Conservation (phyloP, 2,888 invertebrate genomes). For the Trissolcus japonicus region DNA sequence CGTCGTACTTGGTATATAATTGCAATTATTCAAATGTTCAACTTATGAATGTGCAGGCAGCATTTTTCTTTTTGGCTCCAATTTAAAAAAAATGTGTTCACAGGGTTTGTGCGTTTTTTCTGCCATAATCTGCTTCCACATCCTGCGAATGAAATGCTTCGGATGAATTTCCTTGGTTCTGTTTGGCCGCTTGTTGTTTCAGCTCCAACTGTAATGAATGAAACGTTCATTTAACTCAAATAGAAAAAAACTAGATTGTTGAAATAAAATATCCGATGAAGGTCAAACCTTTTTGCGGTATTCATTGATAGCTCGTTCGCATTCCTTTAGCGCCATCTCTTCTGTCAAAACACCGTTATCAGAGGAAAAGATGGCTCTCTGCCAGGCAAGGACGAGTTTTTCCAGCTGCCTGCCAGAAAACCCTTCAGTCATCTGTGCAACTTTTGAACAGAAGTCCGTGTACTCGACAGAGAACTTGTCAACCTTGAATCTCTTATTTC, state of each 20-base stretch:
- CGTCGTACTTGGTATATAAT: too few relatives aligned
- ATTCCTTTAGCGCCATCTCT: conserved; percentile 93
- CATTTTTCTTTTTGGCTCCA: too few relatives aligned
- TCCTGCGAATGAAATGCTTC: too few relatives aligned
- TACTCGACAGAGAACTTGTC: conserved; percentile 92
- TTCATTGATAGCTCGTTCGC: conserved; percentile 88
- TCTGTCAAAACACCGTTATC: conserved; percentile 95
- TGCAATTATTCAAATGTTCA: too few relatives aligned
- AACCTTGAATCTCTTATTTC: conserved; percentile 88
- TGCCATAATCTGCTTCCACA: too few relatives aligned
- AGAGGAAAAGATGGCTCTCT: conserved; percentile 97
- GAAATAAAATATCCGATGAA: background rate
- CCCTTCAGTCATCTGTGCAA: conserved; percentile 91
- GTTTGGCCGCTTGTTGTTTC: background rate
- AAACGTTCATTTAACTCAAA: background rate
- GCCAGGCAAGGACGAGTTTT: conserved; percentile 97
- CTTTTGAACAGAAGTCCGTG: conserved; percentile 87
- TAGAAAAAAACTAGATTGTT: background rate
- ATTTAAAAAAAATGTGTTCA: too few relatives aligned
- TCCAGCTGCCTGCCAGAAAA: conserved; percentile 98
- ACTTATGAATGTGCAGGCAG: too few relatives aligned
- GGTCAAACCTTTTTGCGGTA: conserved; percentile 91
- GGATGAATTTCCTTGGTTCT: too few relatives aligned
- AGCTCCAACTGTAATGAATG: background rate
- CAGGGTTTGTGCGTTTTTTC: too few relatives aligned